Conservation (phyloP, 2,888 invertebrate species). For the Aphodius granarius region DNA sequence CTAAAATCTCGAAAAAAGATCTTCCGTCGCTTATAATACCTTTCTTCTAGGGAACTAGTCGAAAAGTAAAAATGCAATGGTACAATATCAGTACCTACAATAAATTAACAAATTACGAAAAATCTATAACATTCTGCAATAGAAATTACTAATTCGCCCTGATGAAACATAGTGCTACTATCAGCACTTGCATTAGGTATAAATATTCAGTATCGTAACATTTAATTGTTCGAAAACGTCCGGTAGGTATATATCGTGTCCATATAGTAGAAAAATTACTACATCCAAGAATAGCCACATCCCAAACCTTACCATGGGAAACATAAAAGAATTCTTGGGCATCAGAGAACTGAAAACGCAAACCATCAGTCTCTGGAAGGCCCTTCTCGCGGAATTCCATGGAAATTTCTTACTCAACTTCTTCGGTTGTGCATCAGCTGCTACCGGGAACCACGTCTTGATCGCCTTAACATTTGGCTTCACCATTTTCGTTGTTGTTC, state of each 20-base stretch:
- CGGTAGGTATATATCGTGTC: neutral
- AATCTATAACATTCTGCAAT: neutral
- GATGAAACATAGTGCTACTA: neutral
- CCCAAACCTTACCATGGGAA: slow-evolving; percentile 50
- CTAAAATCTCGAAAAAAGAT: too few relatives aligned
- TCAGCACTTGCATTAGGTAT: neutral
- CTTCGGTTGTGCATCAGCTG: slow-evolving; percentile 79
- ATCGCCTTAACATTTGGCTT: slow-evolving; percentile 86
- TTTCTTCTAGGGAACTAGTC: too few relatives aligned
- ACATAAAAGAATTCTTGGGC: slow-evolving; percentile 67
- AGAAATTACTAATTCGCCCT: neutral
- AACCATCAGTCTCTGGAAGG: slow-evolving; percentile 73
- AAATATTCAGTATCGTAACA: neutral
- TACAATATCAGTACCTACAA: too few relatives aligned
- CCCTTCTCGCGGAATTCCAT: slow-evolving; percentile 83
- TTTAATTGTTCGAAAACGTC: neutral
- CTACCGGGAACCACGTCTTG: slow-evolving; percentile 59
- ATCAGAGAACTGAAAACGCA: slow-evolving; percentile 71
- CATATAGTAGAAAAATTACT: too few relatives aligned
- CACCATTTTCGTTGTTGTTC: slow-evolving; percentile 77
- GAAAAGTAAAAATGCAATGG: too few relatives aligned
- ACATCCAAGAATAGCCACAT: neutral
- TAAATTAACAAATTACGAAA: neutral
- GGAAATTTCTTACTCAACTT: slow-evolving; percentile 86
- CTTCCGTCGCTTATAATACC: too few relatives aligned